These are phyloP conservation scores for Pseudochirops corinnae DNA, from an alignment of 2,797 vertebrate genomes.

Conservation along the genomic window DNA sequence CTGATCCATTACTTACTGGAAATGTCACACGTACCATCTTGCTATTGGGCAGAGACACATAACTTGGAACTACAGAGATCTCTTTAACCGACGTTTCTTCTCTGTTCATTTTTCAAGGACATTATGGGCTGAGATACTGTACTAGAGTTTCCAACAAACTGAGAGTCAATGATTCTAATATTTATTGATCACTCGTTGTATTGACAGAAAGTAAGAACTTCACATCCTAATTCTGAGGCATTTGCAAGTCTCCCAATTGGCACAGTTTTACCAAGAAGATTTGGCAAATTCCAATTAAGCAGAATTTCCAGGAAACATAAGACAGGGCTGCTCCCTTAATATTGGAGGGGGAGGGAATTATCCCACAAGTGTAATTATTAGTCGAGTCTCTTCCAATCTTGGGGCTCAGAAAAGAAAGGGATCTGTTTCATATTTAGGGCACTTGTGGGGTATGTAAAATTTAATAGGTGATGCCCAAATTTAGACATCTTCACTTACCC, in stretches of 20 bases:
- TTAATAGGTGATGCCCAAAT: background rate
- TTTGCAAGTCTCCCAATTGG: constrained; percentile 60
- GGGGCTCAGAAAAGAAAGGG: constrained; percentile 6
- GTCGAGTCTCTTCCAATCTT: background rate
- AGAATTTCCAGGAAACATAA: constrained; percentile 14
- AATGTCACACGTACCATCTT: constrained; percentile 46
- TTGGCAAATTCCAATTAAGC: constrained; percentile 28
- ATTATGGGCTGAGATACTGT: background rate
- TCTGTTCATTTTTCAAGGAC: background rate
- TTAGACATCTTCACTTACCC: background rate
- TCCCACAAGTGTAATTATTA: background rate
- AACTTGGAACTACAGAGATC: constrained; percentile 49
- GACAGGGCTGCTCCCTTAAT: background rate
- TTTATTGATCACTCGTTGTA: background rate
- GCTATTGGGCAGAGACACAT: constrained; percentile 60
- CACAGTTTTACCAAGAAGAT: constrained; percentile 19
- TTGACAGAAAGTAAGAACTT: background rate
- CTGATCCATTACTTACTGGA: constrained; percentile 29
- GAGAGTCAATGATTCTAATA: background rate
- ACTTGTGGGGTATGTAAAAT: background rate
- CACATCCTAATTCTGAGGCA: constrained; percentile 31
- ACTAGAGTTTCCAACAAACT: background rate
- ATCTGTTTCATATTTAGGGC: background rate
- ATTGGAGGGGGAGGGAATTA: constrained; percentile 5
- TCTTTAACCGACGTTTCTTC: background rate